phyloP scores from a whole-genome alignment of 2,113 vertebrate species.

The Pelobates fuscus region DNA sequence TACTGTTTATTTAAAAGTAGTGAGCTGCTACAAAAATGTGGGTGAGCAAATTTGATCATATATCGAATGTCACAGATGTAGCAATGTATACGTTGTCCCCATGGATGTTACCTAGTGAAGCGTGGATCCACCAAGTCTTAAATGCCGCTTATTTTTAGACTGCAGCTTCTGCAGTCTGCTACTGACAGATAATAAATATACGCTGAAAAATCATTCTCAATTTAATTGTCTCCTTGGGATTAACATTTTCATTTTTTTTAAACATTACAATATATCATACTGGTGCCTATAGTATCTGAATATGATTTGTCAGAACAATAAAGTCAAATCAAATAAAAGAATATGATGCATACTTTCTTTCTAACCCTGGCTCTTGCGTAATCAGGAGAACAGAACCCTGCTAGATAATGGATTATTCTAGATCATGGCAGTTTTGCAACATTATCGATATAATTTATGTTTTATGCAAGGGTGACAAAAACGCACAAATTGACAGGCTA shows the following conservation, averaged over 20 bases:
- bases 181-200: conserved; percentile 41
- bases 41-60: neutral
- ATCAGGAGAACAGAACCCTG: neutral
- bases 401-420: neutral
- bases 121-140: conserved; percentile 8
- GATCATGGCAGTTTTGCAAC: neutral
- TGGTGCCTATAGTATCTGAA: conserved; percentile 5
- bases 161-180: conserved; percentile 34
- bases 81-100: conserved; percentile 21
- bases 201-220: conserved; percentile 22
- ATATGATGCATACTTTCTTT: conserved; percentile 5
- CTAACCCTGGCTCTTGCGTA: neutral
- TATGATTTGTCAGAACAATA: neutral
- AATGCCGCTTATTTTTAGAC: conserved; percentile 40
- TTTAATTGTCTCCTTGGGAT: conserved; percentile 38
- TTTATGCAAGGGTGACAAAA: too few relatives aligned
- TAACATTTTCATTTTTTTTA: conserved; percentile 16
- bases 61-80: conserved; percentile 17
- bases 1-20: neutral
- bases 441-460: too few relatives aligned
- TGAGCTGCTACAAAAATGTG: neutral
- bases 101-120: conserved; percentile 20
- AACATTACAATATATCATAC: conserved; percentile 15
- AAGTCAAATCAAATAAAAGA: conserved; percentile 4
- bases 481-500: too few relatives aligned